Base-by-base conservation (phyloP, 2,113 vertebrate species). In the Callorhinus ursinus region DNA sequence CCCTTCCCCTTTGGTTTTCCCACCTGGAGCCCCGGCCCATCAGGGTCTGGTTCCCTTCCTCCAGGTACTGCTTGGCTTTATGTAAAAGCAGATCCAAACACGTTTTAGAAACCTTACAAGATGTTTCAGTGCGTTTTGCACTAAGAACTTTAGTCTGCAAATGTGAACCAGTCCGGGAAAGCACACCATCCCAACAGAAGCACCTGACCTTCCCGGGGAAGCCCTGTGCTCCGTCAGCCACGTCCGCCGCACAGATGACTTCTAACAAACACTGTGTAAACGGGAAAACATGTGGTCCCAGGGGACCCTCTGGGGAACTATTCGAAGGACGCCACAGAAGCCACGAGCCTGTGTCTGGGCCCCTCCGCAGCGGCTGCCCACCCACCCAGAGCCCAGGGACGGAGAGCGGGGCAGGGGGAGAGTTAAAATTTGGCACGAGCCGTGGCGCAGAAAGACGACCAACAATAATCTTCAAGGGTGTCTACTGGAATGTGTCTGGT, bases 1-100 rank as follows among this genome's bases (percentile, higher is more conserved):
- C 0, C 19, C 2, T 2, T 31, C 28, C 5, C 4, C 8, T 0
- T 12, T 2, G 5, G 10, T 5, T 49, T 8, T 53, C 76, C 42
- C n/a, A 8, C 22, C n/a, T 0, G 31, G 59, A 57, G 3, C 1
- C 2, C 0, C 0, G 12, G 57, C 1, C 26, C 15, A 3, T 7
- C 1, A 0, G 1, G 4, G 7, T 19, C 8, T 5, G 1, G 18
- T 6, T 16, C 10, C 4, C 6, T 21, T 39, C 28, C n/a, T 76
- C 6, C 31, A 3, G 4, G 2, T 36, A 5, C 7, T 42, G 7
- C 10, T 46, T 0, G 0, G 12, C 31, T 49, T 39, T 22, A 2
- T 2, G 36, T n/a, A 31, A 77, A 26, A 46, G 22, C 28, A 46
- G 24, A 39, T 33, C 67, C 42, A 12, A 61, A 86, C 53, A 12